Percentiles rank a stretch among this genome's conserved stretches.
These are phyloP conservation scores for Rhagoletis pomonella DNA, from an alignment of 1,140 invertebrate genomes.

Conservation along the genomic window DNA sequence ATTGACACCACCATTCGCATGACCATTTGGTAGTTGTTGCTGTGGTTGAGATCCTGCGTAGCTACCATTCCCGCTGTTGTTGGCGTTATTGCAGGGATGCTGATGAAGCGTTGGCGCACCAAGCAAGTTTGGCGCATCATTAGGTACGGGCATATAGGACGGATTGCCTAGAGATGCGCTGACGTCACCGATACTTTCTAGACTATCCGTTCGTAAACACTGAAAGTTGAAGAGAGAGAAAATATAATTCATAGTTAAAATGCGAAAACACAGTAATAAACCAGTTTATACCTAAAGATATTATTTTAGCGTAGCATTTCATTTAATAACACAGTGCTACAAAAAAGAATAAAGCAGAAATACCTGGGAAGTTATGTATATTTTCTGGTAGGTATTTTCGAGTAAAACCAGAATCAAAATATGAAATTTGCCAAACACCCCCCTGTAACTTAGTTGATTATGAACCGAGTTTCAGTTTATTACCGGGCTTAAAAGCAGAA, in stretches of 20 bases:
- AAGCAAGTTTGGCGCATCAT: slow-evolving; percentile 63
- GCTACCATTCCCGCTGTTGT: slow-evolving; percentile 51
- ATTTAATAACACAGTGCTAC: no score
- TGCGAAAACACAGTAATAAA: background rate
- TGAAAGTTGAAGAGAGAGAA: slow-evolving; percentile 37
- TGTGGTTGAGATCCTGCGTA: slow-evolving; percentile 54
- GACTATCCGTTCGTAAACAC: slow-evolving; percentile 71
- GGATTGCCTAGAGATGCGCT: slow-evolving; percentile 70
- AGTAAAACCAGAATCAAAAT: no score
- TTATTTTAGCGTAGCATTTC: no score
- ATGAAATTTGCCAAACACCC: no score
- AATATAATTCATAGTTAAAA: background rate
- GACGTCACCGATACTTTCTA: slow-evolving; percentile 72
- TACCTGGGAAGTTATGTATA: no score
- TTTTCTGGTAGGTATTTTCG: no score
- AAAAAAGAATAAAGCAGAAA: no score
- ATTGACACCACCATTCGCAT: slow-evolving; percentile 58
- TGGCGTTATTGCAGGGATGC: slow-evolving; percentile 50
- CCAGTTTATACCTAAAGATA: no score
- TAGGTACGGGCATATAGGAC: slow-evolving; percentile 67
- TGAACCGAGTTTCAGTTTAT: no score
- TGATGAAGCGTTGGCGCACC: slow-evolving; percentile 2
- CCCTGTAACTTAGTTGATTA: no score
- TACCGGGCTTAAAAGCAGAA: no score
- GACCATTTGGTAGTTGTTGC: slow-evolving; percentile 60